A percentile compares a stretch with the other conserved stretches of the same genome.
Conservation (phyloP, 2,113 vertebrate genomes). For the Vulpes ferrilata region DNA sequence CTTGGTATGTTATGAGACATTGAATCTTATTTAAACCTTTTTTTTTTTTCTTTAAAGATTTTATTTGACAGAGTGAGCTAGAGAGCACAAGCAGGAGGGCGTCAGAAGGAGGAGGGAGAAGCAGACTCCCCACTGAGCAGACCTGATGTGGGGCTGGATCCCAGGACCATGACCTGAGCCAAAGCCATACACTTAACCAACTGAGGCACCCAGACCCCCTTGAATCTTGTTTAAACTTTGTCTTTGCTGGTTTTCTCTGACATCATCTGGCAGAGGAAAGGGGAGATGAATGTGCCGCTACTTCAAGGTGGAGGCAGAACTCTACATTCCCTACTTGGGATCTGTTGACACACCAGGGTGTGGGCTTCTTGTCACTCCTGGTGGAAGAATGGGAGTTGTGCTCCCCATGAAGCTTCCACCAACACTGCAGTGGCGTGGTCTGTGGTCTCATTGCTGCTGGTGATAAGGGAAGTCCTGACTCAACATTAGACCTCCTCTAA, state of each 20-base stretch:
- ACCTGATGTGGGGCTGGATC: too few relatives aligned
- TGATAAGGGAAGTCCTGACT: not conserved
- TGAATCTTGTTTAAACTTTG: not conserved
- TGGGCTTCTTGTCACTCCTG: not conserved
- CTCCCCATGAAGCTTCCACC: not conserved
- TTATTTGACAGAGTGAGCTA: too few relatives aligned
- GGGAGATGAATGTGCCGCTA: not conserved
- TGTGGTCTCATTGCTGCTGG: not conserved
- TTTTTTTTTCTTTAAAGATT: too few relatives aligned
- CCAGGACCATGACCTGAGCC: too few relatives aligned
- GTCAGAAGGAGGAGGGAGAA: too few relatives aligned
- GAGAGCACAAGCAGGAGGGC: too few relatives aligned
- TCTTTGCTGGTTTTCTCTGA: not conserved
- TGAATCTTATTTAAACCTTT: not conserved
- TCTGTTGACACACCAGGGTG: not conserved
- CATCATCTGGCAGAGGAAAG: not conserved
- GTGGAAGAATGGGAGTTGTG: not conserved
- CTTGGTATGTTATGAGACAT: not conserved
- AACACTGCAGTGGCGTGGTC: not conserved
- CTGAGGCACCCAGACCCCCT: too few relatives aligned
- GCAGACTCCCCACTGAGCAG: too few relatives aligned
- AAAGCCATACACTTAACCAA: too few relatives aligned
- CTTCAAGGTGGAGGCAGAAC: not conserved
- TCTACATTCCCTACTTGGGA: not conserved
- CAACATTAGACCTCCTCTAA: not conserved